phyloP scores from a whole-genome alignment of 1,140 invertebrate genomes.

The Achatina immaculata region DNA sequence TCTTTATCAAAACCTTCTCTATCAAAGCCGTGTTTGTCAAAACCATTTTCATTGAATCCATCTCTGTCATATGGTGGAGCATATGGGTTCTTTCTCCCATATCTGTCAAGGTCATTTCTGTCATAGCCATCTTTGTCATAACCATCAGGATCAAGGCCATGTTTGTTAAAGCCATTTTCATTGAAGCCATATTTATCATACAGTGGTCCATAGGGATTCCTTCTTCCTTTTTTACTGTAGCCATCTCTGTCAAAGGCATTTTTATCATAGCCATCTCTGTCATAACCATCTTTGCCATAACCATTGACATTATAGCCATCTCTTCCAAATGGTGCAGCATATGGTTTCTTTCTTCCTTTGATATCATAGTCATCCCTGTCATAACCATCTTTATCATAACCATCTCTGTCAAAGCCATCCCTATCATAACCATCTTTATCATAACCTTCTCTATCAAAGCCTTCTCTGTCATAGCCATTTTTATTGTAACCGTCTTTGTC shows the following conservation, averaged over 20 bases:
- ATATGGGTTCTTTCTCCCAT: background rate
- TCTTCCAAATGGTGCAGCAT: background rate
- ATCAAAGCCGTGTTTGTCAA: background rate
- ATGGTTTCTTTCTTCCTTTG: background rate
- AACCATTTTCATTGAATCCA: background rate
- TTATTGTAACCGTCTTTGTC: background rate
- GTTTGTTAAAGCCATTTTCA: conserved; percentile 2
- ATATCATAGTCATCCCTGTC: background rate
- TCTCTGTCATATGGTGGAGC: background rate
- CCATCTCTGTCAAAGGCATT: background rate
- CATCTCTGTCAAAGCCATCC: background rate
- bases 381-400: conserved; percentile 3
- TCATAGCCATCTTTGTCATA: background rate
- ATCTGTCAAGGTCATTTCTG: background rate
- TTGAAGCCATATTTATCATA: background rate
- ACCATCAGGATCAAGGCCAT: background rate
- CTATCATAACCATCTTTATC: background rate
- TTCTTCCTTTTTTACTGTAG: background rate
- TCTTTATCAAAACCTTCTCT: background rate
- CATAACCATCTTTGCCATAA: background rate
- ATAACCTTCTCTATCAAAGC: background rate
- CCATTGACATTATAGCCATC: background rate
- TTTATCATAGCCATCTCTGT: background rate
- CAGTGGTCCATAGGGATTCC: background rate
- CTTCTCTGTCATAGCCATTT: background rate